A percentile compares a stretch with the other conserved stretches of the same genome.
Conservation (phyloP, 2,888 invertebrate species). For the Phanerotoma sp. region DNA sequence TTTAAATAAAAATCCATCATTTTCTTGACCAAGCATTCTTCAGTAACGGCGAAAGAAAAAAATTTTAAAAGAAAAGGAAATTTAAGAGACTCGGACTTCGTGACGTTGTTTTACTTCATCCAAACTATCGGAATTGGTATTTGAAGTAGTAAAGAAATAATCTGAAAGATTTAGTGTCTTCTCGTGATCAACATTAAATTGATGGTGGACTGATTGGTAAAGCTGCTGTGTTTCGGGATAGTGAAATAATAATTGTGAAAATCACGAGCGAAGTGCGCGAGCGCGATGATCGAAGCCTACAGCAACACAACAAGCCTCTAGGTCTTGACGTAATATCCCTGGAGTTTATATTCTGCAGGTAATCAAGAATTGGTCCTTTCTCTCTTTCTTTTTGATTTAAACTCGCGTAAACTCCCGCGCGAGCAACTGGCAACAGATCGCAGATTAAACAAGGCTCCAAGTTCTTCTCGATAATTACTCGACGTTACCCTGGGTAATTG, state of each 20-base stretch:
- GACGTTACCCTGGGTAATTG: constrained; percentile 48
- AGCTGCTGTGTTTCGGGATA: constrained; percentile 30
- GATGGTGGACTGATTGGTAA: constrained; percentile 15
- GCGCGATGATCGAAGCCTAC: constrained; percentile 20
- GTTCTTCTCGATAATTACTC: constrained; percentile 55
- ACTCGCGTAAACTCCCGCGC: constrained; percentile 24
- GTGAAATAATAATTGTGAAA: constrained; percentile 45
- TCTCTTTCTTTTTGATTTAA: not conserved
- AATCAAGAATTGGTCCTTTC: constrained; percentile 21
- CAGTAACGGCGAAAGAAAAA: not conserved
- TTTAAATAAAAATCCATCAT: not conserved
- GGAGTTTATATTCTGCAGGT: constrained; percentile 16
- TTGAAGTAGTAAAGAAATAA: constrained; percentile 5
- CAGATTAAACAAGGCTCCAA: constrained; percentile 56
- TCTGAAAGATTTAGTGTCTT: constrained; percentile 24
- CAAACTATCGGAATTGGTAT: not conserved
- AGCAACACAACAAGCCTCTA: constrained; percentile 19
- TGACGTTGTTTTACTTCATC: not conserved
- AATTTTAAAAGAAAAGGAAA: not conserved
- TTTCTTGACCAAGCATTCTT: not conserved
- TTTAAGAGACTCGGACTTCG: not conserved
- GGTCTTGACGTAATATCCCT: constrained; percentile 46
- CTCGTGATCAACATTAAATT: constrained; percentile 24
- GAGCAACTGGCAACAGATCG: constrained; percentile 46
- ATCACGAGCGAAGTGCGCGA: constrained; percentile 38